These are phyloP conservation scores for Bursaphelenchus okinawaensis DNA, from an alignment of 2,888 invertebrate species.

Conservation along the genomic window DNA sequence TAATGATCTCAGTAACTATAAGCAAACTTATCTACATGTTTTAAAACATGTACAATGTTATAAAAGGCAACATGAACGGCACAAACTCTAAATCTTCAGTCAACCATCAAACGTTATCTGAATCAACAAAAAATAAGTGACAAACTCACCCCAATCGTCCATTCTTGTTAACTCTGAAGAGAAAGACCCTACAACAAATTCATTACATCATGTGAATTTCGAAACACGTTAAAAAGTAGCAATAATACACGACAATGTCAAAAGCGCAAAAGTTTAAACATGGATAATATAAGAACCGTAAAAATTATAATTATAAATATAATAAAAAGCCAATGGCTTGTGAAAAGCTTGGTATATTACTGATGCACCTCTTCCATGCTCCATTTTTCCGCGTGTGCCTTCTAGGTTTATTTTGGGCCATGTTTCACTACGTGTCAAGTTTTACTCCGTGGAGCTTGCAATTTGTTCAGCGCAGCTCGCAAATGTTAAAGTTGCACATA, in stretches of 20 bases:
- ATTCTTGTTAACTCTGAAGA: slow-evolving; percentile 3
- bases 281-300: too few relatives aligned
- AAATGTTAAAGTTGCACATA: background rate
- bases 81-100: too few relatives aligned
- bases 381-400: background rate
- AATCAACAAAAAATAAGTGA: background rate
- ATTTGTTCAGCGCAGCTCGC: background rate
- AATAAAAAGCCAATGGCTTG: too few relatives aligned
- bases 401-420: background rate
- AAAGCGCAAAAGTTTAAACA: too few relatives aligned
- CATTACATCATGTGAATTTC: background rate
- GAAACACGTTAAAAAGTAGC: background rate
- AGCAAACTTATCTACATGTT: too few relatives aligned
- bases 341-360: too few relatives aligned
- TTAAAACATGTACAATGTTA: too few relatives aligned
- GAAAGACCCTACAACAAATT: background rate
- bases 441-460: background rate
- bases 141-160: slow-evolving; percentile 9
- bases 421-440: background rate
- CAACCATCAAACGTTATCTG: too few relatives aligned
- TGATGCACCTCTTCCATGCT: background rate
- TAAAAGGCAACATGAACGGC: too few relatives aligned
- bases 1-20: background rate
- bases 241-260: too few relatives aligned
- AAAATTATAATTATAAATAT: too few relatives aligned